phyloP scores from a whole-genome alignment of 37 sponge, comb jelly and placozoan genomes.

The Agelas oroides region DNA sequence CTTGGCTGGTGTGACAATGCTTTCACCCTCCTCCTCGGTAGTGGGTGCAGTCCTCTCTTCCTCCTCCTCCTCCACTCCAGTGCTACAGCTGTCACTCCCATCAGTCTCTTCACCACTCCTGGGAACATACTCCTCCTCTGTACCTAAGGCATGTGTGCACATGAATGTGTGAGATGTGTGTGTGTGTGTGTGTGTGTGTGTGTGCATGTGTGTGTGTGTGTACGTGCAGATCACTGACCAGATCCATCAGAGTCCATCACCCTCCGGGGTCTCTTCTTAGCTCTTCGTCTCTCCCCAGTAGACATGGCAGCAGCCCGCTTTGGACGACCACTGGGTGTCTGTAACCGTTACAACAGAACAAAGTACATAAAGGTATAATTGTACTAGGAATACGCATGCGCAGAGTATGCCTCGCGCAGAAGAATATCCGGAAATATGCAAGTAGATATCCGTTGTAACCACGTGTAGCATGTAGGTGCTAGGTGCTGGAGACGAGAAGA shows the following conservation, averaged over 20 bases:
- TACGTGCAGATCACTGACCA: not conserved
- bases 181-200: not conserved
- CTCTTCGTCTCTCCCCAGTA: slow-evolving; percentile 5
- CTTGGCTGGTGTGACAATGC: slow-evolving; percentile 10
- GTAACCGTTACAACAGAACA: not conserved
- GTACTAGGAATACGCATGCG: too few species aligned
- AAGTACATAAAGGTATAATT: too few species aligned
- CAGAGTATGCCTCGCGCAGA: too few species aligned
- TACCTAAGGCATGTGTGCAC: too few species aligned
- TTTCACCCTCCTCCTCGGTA: slow-evolving; percentile 5
- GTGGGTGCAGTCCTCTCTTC: not conserved
- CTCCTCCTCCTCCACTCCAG: slow-evolving; percentile 7
- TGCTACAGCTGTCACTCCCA: not conserved
- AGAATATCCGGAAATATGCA: too few species aligned
- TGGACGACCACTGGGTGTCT: slow-evolving; percentile 13
- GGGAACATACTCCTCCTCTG: slow-evolving; percentile 41
- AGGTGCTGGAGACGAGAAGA: too few species aligned
- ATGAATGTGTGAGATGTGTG: not conserved
- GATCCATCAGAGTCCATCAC: slow-evolving; percentile 35
- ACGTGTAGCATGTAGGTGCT: too few species aligned
- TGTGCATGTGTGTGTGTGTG: not conserved
- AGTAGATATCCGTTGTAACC: too few species aligned
- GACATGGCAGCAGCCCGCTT: slow-evolving; percentile 18
- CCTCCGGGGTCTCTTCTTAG: not conserved
- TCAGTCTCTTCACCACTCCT: slow-evolving; percentile 15